These are phyloP conservation scores for Pasiphila rectangulata DNA, from an alignment of 2,888 invertebrate genomes.

Conservation along the genomic window DNA sequence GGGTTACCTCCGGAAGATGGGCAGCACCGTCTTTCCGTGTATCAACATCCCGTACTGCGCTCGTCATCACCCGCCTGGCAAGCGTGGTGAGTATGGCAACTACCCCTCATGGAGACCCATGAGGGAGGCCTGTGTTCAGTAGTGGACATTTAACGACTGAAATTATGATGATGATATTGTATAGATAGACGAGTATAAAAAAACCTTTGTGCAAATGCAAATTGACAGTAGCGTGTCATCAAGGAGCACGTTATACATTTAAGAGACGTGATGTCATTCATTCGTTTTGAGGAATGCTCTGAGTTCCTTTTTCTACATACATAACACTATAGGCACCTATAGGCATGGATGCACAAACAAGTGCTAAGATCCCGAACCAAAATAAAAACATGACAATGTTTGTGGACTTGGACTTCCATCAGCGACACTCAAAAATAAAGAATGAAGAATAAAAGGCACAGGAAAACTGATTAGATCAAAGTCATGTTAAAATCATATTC, in stretches of 20 bases:
- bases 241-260: constrained; percentile 39
- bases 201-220: not conserved
- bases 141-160: no score
- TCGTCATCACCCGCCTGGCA: no score
- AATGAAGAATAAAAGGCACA: constrained; percentile 27
- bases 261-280: constrained; percentile 65
- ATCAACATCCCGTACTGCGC: no score
- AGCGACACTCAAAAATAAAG: constrained; percentile 35
- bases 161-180: no score
- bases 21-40: no score
- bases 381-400: constrained; percentile 66
- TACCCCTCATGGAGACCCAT: no score
- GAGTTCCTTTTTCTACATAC: constrained; percentile 26
- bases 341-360: constrained; percentile 39
- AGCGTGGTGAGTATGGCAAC: no score
- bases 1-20: no score
- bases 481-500: constrained; percentile 13
- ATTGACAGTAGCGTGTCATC: not conserved
- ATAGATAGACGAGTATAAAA: no score
- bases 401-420: constrained; percentile 51
- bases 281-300: constrained; percentile 53
- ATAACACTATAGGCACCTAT: constrained; percentile 18
- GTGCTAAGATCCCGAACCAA: constrained; percentile 47
- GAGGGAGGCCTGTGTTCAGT: no score
- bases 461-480: constrained; percentile 30